Conservation (phyloP, 2,797 vertebrate genomes). For the Enteromius trimaculatus region DNA sequence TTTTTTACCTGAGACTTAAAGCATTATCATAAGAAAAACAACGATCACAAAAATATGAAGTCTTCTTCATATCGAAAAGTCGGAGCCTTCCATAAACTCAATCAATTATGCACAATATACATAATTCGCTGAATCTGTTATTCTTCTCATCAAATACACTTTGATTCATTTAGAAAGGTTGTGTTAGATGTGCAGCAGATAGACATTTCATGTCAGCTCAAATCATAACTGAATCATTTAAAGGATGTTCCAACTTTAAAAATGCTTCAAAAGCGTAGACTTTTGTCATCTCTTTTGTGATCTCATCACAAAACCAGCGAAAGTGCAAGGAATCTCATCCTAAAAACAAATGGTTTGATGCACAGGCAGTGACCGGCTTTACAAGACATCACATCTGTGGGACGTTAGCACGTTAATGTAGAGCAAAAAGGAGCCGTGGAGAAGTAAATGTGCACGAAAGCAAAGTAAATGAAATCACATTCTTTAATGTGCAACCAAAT, state of each 20-base stretch:
- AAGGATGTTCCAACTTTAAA: not conserved
- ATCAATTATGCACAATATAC: not conserved
- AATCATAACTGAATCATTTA: not conserved
- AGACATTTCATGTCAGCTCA: not conserved
- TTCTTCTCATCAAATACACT: constrained; percentile 29
- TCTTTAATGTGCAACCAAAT: constrained; percentile 60
- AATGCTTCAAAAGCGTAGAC: not conserved
- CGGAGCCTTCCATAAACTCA: not conserved
- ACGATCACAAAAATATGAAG: not conserved
- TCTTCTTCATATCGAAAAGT: not conserved
- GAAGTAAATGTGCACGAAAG: constrained; percentile 48
- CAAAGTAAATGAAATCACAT: constrained; percentile 49
- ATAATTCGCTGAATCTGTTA: not conserved
- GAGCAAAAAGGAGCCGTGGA: constrained; percentile 21
- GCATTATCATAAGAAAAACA: not conserved
- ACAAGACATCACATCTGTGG: not conserved
- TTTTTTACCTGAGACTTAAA: not conserved
- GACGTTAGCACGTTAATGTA: constrained; percentile 12
- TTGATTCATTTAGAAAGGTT: constrained; percentile 11
- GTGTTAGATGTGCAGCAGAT: not conserved
- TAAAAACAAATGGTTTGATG: constrained; percentile 2
- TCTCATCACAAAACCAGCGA: not conserved
- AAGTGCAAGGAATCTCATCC: not conserved
- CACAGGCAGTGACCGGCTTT: constrained; percentile 41
- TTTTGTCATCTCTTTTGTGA: not conserved